Conservation (phyloP, 2,797 vertebrate genomes). For the Rhodeus uyekii region DNA sequence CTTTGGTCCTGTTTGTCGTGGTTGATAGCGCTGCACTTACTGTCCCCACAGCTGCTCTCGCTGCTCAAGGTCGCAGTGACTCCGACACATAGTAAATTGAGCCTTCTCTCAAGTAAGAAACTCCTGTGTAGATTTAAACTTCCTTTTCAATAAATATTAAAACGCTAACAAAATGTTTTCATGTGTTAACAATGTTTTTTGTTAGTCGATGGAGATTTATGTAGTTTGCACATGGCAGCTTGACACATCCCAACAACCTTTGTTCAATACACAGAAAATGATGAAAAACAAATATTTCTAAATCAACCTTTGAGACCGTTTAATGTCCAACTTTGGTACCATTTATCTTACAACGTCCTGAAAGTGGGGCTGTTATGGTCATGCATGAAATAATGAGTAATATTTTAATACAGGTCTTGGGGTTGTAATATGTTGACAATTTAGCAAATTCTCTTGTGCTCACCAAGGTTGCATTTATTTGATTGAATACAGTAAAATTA, state of each 20-base stretch:
- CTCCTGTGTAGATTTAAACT: background rate
- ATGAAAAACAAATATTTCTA: conserved; percentile 28
- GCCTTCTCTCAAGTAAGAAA: background rate
- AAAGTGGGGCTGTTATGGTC: background rate
- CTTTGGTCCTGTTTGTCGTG: conserved; percentile 17
- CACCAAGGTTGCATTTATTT: too few species aligned
- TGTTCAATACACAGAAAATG: conserved; percentile 15
- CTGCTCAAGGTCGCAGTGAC: conserved; percentile 38
- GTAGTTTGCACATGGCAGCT: background rate
- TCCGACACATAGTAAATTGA: conserved; percentile 8
- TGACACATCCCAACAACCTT: background rate
- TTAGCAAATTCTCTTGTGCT: too few species aligned
- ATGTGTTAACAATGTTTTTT: background rate
- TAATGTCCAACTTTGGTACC: background rate
- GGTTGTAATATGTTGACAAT: too few species aligned
- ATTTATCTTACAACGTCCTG: conserved; percentile 11
- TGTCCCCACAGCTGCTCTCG: conserved; percentile 38
- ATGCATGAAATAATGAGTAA: background rate
- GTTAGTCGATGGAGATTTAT: background rate
- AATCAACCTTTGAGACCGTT: conserved; percentile 11
- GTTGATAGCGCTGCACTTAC: conserved; percentile 28
- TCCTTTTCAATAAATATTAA: background rate
- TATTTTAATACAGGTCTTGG: background rate
- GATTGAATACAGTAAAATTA: too few species aligned
- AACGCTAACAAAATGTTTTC: background rate